Evolutionary conservation across 2,113 vertebrate species (phyloP).

Genomic region (Albula goreensis): DNA sequence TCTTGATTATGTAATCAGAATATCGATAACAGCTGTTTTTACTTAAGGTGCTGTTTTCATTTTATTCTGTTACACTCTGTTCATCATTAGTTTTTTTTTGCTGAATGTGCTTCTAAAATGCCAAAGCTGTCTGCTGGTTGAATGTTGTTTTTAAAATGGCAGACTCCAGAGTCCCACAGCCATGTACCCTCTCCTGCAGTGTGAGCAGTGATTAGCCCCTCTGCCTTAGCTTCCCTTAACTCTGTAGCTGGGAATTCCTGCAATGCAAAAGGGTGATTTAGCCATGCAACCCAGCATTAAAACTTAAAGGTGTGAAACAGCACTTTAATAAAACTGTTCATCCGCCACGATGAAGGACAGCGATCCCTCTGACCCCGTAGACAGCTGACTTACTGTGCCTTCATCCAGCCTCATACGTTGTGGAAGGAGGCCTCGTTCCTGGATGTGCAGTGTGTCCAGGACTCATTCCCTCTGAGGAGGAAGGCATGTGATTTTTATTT

Average conservation of each 20-base stretch:
- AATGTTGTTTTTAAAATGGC: too few relatives aligned
- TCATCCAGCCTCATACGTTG: background rate
- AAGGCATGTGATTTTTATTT: background rate
- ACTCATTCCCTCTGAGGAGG: background rate
- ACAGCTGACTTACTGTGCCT: background rate
- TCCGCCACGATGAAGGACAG: background rate
- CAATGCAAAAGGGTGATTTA: background rate
- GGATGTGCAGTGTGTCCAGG: background rate
- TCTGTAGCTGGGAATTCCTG: background rate
- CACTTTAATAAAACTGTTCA: background rate
- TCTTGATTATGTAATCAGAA: background rate
- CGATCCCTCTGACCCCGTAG: background rate
- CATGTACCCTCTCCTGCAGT: background rate
- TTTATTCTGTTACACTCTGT: background rate
- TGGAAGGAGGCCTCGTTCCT: background rate
- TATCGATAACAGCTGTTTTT: background rate
- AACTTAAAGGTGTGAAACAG: conserved; percentile 15
- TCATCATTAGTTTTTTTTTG: background rate
- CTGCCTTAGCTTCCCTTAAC: background rate
- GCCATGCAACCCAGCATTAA: background rate
- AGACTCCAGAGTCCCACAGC: too few relatives aligned
- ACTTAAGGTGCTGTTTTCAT: background rate
- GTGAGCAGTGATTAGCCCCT: background rate
- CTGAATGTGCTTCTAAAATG: conserved; percentile 1
- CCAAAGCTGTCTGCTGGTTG: background rate